phyloP scores from a whole-genome alignment of 2,113 vertebrate species.

The Sphaerodactylus townsendi region DNA sequence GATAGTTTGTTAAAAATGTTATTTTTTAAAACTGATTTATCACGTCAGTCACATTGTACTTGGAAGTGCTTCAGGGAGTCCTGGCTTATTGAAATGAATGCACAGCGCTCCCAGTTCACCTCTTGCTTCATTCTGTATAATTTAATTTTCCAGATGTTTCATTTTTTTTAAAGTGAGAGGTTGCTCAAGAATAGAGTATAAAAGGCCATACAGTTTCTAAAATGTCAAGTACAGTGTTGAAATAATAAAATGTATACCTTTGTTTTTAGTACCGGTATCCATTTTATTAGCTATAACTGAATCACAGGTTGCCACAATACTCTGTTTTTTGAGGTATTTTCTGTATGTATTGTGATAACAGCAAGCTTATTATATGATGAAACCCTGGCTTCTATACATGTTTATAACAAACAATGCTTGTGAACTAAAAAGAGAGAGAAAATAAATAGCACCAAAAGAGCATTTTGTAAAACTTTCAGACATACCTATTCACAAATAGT shows the following conservation, averaged over 20 bases:
- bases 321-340: conserved; percentile 73
- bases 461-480: conserved; percentile 33
- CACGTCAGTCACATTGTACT: not conserved
- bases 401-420: conserved; percentile 47
- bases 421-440: conserved; percentile 51
- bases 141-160: not conserved
- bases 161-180: not conserved
- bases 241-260: conserved; percentile 24
- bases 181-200: conserved; percentile 43
- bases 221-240: conserved; percentile 36
- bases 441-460: conserved; percentile 49
- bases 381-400: conserved; percentile 60
- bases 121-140: not conserved
- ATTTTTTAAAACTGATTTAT: not conserved
- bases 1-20: not conserved
- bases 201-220: conserved; percentile 32
- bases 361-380: conserved; percentile 52
- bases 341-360: conserved; percentile 54
- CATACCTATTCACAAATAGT: conserved; percentile 30
- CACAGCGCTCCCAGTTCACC: not conserved
- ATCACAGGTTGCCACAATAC: conserved; percentile 49
- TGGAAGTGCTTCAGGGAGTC: not conserved
- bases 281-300: conserved; percentile 30
- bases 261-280: conserved; percentile 8
- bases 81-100: not conserved